Evolutionary conservation across 1,140 invertebrate species (phyloP).

Genomic region (Drosophila sechellia): DNA sequence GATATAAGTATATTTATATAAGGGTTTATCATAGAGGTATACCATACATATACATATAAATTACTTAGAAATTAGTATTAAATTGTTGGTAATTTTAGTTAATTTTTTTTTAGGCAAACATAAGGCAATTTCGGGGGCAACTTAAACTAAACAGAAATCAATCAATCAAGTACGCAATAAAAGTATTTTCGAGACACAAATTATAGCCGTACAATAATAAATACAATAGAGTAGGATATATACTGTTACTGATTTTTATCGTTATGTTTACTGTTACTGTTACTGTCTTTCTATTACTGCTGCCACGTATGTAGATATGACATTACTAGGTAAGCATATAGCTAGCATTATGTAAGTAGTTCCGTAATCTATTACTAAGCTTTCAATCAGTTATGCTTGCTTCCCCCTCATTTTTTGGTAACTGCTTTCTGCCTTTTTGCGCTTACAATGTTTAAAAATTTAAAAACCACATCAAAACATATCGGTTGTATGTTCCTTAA

Average conservation of each 20-base stretch:
- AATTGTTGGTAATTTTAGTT: constrained; percentile 22
- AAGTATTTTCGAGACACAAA: constrained; percentile 39
- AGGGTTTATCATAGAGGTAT: constrained; percentile 36
- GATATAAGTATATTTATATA: constrained; percentile 51
- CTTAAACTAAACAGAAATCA: constrained; percentile 26
- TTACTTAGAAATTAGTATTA: constrained; percentile 71
- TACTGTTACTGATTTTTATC: constrained; percentile 28
- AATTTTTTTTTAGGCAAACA: constrained; percentile 43
- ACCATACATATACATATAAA: constrained; percentile 59
- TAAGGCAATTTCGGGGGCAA: constrained; percentile 53
- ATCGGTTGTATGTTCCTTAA: constrained; percentile 60
- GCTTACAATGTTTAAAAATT: constrained; percentile 72
- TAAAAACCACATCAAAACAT: constrained; percentile 81
- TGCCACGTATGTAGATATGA: constrained; percentile 48
- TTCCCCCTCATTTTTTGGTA: constrained; percentile 59
- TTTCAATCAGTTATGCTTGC: constrained; percentile 36
- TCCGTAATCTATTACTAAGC: constrained; percentile 50
- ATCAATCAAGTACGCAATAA: constrained; percentile 10
- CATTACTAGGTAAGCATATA: constrained; percentile 50
- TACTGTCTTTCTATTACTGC: constrained; percentile 57
- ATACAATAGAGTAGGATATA: constrained; percentile 57
- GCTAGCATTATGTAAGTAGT: constrained; percentile 48
- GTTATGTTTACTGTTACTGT: neutral
- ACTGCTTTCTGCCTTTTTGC: constrained; percentile 70
- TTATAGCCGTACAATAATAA: constrained; percentile 49